Conservation (phyloP, 2,113 vertebrate genomes). For the Lophochroa leadbeateri region DNA sequence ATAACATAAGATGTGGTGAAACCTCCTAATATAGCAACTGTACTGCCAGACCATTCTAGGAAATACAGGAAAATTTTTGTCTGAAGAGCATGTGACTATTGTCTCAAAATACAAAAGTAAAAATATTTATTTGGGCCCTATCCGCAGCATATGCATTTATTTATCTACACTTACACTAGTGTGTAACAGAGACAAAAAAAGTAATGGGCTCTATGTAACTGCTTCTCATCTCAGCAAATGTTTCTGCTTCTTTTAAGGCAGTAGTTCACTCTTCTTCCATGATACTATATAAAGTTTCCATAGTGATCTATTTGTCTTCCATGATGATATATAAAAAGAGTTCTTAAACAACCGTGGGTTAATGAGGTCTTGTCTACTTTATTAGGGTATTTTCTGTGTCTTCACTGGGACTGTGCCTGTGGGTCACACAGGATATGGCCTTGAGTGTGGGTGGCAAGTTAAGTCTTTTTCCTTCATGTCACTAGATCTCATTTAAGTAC, state of each 20-base stretch:
- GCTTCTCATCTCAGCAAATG: not conserved
- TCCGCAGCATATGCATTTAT: not conserved
- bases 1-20: not conserved
- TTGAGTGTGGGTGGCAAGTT: not conserved
- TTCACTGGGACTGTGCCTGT: not conserved
- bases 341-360: not conserved
- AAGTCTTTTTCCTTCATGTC: constrained; percentile 49
- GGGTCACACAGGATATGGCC: constrained; percentile 1
- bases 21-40: not conserved
- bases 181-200: not conserved
- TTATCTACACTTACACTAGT: not conserved
- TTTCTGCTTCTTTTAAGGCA: not conserved
- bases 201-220: not conserved
- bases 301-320: not conserved
- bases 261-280: not conserved
- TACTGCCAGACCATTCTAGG: not conserved
- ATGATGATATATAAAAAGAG: not conserved
- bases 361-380: not conserved
- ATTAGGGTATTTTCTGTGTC: not conserved
- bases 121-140: not conserved
- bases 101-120: not conserved
- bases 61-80: not conserved
- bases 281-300: not conserved
- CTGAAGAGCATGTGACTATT: not conserved
- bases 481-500: constrained; percentile 32